These are phyloP conservation scores for Cinara cedri DNA, from an alignment of 2,888 invertebrate species.

Conservation along the genomic window DNA sequence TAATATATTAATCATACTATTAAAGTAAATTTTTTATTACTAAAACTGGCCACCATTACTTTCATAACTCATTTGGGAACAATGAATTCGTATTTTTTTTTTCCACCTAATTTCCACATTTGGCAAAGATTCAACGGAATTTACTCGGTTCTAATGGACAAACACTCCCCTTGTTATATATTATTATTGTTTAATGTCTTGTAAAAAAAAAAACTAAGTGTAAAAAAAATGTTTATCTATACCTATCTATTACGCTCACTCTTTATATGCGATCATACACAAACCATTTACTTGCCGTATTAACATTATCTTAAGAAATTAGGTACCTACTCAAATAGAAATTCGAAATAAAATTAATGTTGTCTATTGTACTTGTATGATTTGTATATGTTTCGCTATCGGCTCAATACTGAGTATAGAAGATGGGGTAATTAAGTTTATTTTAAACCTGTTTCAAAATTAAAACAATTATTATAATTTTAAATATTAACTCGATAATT, in stretches of 20 bases:
- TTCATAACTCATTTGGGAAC: conserved; percentile 48
- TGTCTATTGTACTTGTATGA: no score
- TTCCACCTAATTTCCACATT: conserved; percentile 50
- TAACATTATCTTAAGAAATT: conserved; percentile 21
- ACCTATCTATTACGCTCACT: not conserved
- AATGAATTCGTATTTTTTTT: conserved; percentile 53
- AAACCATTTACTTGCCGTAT: not conserved
- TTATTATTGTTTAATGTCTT: conserved; percentile 48
- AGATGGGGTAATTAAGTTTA: no score
- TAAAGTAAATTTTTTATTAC: conserved; percentile 39
- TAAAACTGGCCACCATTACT: conserved; percentile 38
- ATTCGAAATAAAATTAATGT: conserved; percentile 1
- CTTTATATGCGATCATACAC: conserved; percentile 18
- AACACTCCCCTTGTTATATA: conserved; percentile 25
- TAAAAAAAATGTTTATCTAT: conserved; percentile 28
- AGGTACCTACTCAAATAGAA: conserved; percentile 8
- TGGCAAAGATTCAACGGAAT: conserved; percentile 43
- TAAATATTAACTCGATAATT: no score
- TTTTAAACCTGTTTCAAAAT: no score
- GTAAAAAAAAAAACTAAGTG: conserved; percentile 36
- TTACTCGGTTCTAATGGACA: conserved; percentile 36
- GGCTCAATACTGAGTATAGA: no score
- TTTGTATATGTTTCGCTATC: no score
- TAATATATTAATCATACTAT: conserved; percentile 28
- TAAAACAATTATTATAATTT: no score